Conservation (phyloP, 2,113 vertebrate genomes). For the Myiozetetes cayanensis region DNA sequence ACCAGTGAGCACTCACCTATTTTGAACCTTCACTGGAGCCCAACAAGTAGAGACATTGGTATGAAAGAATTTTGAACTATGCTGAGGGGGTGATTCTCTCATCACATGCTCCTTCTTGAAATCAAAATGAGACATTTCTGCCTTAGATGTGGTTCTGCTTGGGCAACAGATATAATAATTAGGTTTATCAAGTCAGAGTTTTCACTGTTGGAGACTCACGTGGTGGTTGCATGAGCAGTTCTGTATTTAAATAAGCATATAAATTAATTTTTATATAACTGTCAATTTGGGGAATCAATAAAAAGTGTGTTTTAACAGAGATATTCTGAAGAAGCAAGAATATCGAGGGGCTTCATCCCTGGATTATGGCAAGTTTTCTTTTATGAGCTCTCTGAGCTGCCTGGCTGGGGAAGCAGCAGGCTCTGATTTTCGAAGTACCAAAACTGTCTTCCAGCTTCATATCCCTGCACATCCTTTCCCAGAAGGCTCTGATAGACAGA, state of each 20-base stretch:
- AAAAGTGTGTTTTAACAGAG: fast-evolving
- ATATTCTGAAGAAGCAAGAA: neutral
- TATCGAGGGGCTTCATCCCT: fast-evolving
- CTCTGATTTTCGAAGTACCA: neutral
- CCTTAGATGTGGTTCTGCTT: neutral
- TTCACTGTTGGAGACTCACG: neutral
- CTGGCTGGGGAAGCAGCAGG: neutral
- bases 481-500: neutral
- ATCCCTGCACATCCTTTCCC: neutral
- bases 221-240: neutral
- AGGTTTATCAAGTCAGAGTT: neutral
- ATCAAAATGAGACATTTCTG: neutral
- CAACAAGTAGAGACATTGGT: neutral
- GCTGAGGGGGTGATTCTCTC: fast-evolving
- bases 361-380: neutral
- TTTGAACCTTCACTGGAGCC: neutral
- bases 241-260: fast-evolving
- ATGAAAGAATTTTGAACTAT: neutral
- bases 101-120: neutral
- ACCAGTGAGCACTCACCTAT: neutral
- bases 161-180: neutral
- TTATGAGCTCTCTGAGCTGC: neutral
- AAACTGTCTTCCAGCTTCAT: fast-evolving
- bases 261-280: fast-evolving
- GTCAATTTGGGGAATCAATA: fast-evolving